Evolutionary conservation across 2,113 vertebrate genomes (phyloP).

Genomic region (Sitta europaea): DNA sequence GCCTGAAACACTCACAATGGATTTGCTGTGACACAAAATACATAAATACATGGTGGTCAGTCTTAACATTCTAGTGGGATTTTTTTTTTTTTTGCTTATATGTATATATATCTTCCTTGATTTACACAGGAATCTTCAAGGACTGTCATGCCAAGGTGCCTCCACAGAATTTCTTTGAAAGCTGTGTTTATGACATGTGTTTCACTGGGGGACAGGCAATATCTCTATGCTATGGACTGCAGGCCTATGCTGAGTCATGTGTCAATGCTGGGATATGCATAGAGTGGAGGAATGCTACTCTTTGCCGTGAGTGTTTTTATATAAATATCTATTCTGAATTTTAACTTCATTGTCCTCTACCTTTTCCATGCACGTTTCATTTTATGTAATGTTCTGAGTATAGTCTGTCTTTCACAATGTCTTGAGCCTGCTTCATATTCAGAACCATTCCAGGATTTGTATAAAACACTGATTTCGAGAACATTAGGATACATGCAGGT

Average conservation of each 20-base stretch:
- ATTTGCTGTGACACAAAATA: neutral
- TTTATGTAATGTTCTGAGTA: neutral
- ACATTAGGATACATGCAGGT: neutral
- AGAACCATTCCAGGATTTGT: neutral
- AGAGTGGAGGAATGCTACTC: constrained; percentile 81
- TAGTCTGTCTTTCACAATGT: neutral
- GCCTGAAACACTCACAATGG: neutral
- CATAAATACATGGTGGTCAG: neutral
- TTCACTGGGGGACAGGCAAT: constrained; percentile 74
- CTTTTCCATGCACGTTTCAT: neutral
- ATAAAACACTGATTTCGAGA: neutral
- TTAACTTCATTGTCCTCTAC: neutral
- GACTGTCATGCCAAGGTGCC: constrained; percentile 75
- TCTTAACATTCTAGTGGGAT: neutral
- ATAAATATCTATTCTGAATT: neutral
- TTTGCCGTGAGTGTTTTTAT: constrained; percentile 81
- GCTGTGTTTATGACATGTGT: constrained; percentile 84
- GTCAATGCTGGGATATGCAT: constrained; percentile 74
- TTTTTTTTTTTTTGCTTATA: neutral
- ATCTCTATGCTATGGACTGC: constrained; percentile 82
- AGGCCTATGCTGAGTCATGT: constrained; percentile 84
- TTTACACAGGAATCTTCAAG: constrained; percentile 79
- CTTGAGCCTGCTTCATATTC: neutral
- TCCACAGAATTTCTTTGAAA: constrained; percentile 77
- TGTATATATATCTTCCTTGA: neutral